A percentile compares a stretch with the other conserved stretches of the same genome.
These are phyloP conservation scores for Nesoenas mayeri DNA, from an alignment of 2,113 vertebrate species.

Conservation along the genomic window DNA sequence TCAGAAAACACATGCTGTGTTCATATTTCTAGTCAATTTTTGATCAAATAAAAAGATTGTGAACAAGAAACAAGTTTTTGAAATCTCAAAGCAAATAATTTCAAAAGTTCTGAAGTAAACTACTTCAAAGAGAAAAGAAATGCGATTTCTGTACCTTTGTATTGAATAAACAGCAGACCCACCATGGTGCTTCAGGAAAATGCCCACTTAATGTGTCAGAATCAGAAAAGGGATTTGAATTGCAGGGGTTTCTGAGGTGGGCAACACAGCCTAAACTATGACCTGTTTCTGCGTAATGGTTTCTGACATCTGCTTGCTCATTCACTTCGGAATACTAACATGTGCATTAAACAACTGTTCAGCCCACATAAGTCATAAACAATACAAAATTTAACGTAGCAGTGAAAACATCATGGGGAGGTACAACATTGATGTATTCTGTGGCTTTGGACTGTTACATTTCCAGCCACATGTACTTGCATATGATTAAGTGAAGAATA, in stretches of 20 bases:
- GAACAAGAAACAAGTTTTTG: neutral
- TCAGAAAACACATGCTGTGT: neutral
- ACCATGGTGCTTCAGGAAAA: neutral
- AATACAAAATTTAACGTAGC: neutral
- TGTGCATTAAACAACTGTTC: neutral
- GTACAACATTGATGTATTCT: neutral
- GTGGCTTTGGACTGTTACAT: neutral
- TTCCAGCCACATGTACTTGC: neutral
- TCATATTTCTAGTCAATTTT: neutral
- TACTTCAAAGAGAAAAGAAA: neutral
- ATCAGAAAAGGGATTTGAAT: neutral
- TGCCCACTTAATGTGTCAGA: neutral
- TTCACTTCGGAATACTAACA: neutral
- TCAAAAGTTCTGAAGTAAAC: neutral
- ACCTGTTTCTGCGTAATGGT: neutral
- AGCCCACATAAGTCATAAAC: neutral
- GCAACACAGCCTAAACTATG: neutral
- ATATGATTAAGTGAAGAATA: neutral
- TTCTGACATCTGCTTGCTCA: neutral
- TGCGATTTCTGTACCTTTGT: neutral
- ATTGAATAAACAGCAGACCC: neutral
- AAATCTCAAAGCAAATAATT: neutral
- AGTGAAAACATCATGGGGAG: neutral
- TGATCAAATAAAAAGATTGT: neutral
- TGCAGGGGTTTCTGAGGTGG: neutral